Evolutionary conservation across 2,888 invertebrate species (phyloP), one percentile per base, ranked within the genome.

Genomic region (Cantharis nigra): DNA sequence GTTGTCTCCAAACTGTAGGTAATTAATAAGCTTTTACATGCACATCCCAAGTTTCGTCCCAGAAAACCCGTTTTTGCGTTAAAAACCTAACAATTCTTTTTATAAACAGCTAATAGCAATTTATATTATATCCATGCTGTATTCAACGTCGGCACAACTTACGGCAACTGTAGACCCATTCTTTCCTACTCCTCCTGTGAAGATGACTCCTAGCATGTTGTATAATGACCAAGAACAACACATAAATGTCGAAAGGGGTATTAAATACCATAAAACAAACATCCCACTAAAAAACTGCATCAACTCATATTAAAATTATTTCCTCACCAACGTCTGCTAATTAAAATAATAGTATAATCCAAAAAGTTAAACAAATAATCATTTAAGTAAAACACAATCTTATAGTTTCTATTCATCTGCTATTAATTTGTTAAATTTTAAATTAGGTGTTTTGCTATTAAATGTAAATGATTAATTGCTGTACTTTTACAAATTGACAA

Each of bases 81-180:
- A 69, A 72, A 69, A 70, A 72, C 71, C 30, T 63, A 14, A 75
- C 70, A 33, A 69, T 63, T 62, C 26, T 63, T 67, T 67, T 63
- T 69, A 69, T 23, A 69, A 30, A 78, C 72, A 77, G 69, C 70
- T 72, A 78, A 72, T 75, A 70, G 78, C 75, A 72, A 64, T 69
- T 72, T 72, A 74, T 74, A 49, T 49, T n/a, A 49, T 49, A 74
- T 78, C 78, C 78, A 78, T 78, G 78, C 78, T 74, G 78, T 78
- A 78, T 73, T 62, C 67, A 78, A 69, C 70, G 20, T 67, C 26
- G 11, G n/a, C 13, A 67, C 84, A 83, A 90, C 95, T 95, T 94
- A 97, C 98, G 89, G 98, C 98, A 88, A 98, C 96, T 83, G 98
- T 97, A 83, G 98, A 98, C 90, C 98, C 98, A 90, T 98, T 98